These are phyloP conservation scores for Gulo gulo DNA, from an alignment of 2,113 vertebrate species.

Conservation along the genomic window DNA sequence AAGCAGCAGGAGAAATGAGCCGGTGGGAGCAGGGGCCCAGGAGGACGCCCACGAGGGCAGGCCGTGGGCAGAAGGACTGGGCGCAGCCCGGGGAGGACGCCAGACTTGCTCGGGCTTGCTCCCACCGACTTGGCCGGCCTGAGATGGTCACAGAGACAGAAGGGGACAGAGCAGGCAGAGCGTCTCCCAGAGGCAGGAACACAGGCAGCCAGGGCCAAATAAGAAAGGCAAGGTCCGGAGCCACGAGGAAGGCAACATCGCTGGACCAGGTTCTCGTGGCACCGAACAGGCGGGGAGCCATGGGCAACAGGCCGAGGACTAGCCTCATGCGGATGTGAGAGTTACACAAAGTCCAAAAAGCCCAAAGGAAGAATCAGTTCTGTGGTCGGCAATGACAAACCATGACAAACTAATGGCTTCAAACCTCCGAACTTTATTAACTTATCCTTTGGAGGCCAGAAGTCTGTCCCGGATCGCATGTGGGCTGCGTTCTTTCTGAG, in stretches of 20 bases:
- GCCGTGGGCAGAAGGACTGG: background rate
- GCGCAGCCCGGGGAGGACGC: fast-evolving
- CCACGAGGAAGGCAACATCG: background rate
- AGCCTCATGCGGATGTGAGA: fast-evolving
- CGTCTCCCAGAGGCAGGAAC: background rate
- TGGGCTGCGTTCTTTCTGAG: background rate
- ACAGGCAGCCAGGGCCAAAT: background rate
- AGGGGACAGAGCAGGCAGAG: background rate
- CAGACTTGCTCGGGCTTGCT: background rate
- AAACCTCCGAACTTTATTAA: fast-evolving
- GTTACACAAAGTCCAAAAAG: background rate
- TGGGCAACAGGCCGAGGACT: fast-evolving
- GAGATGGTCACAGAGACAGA: background rate
- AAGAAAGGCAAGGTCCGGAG: background rate
- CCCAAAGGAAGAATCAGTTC: background rate
- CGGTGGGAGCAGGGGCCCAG: background rate
- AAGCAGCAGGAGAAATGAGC: fast-evolving
- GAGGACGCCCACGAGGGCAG: background rate
- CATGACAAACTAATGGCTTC: background rate
- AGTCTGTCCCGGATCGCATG: fast-evolving
- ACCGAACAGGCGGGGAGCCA: background rate
- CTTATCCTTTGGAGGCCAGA: background rate
- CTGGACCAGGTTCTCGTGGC: background rate
- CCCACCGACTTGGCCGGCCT: fast-evolving
- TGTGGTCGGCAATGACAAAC: background rate